A percentile compares a stretch with the other conserved stretches of the same genome.
Conservation (phyloP, 2,888 invertebrate species). For the Baronia brevicornis region DNA sequence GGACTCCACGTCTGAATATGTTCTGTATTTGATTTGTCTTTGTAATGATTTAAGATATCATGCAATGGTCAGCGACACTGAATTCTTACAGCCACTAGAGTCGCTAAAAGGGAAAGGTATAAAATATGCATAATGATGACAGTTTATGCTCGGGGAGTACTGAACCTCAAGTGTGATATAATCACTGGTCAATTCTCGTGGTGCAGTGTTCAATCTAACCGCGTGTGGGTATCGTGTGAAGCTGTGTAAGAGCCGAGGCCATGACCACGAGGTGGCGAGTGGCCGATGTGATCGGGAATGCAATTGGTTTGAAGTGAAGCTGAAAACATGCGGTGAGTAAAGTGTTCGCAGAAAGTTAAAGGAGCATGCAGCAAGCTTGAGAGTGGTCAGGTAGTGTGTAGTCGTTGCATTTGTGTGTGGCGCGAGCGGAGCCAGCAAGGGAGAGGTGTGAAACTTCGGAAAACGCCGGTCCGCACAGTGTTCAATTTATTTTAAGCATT, state of each 20-base stretch:
- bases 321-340: slow-evolving; percentile 64
- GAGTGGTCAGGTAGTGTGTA: slow-evolving; percentile 39
- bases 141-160: slow-evolving; percentile 58
- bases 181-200: slow-evolving; percentile 38
- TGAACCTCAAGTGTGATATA: slow-evolving; percentile 53
- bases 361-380: slow-evolving; percentile 66
- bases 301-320: slow-evolving; percentile 66
- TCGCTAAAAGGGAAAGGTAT: slow-evolving; percentile 74
- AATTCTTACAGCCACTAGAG: slow-evolving; percentile 57
- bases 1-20: slow-evolving; percentile 50
- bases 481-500: slow-evolving; percentile 29
- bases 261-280: slow-evolving; percentile 39
- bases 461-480: slow-evolving; percentile 52
- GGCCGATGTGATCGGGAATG: slow-evolving; percentile 73
- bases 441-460: slow-evolving; percentile 47
- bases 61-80: slow-evolving; percentile 68
- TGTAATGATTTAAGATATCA: slow-evolving; percentile 52
- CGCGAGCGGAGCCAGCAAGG: slow-evolving; percentile 73
- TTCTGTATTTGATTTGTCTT: slow-evolving; percentile 41
- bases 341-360: slow-evolving; percentile 53
- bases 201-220: slow-evolving; percentile 67
- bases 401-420: slow-evolving; percentile 58
- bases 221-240: slow-evolving; percentile 70
- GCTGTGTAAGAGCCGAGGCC: slow-evolving; percentile 59
- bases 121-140: slow-evolving; percentile 72